A percentile compares a stretch with the other conserved stretches of the same genome.
These are phyloP conservation scores for Temnothorax longispinosus DNA, from an alignment of 1,140 invertebrate genomes.

Conservation along the genomic window DNA sequence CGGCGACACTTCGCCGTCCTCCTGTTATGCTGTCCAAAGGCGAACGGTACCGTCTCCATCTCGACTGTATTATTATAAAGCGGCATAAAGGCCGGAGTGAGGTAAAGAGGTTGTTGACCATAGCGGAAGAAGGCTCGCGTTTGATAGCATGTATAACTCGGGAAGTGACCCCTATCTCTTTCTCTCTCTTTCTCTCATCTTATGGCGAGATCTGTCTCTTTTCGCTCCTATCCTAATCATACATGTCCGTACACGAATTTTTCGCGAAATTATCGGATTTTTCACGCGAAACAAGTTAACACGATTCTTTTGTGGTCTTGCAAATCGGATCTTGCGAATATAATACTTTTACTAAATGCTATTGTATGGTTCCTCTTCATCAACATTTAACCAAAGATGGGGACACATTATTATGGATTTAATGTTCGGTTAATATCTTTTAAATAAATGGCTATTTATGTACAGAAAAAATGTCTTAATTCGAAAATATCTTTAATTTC, in stretches of 20 bases:
- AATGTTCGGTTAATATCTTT: background rate
- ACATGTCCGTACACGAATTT: slow-evolving; percentile 40
- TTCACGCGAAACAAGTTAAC: background rate
- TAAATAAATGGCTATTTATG: background rate
- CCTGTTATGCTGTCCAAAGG: slow-evolving; percentile 34
- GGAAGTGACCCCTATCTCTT: slow-evolving; percentile 59
- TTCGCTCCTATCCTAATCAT: background rate
- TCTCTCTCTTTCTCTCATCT: slow-evolving; percentile 7
- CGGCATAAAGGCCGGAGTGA: slow-evolving; percentile 56
- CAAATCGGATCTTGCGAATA: background rate
- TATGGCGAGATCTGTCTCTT: slow-evolving; percentile 16
- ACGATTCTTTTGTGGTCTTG: background rate
- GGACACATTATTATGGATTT: background rate
- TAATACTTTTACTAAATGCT: background rate
- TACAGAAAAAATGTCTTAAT: too few relatives aligned
- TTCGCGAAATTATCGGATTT: slow-evolving; percentile 35
- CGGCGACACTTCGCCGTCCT: slow-evolving; percentile 42
- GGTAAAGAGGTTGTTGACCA: slow-evolving; percentile 81
- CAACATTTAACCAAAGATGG: too few relatives aligned
- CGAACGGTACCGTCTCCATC: slow-evolving; percentile 62
- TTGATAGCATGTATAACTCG: slow-evolving; percentile 74
- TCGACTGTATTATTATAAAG: slow-evolving; percentile 55
- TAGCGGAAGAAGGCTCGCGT: slow-evolving; percentile 75
- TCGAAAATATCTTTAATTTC: too few relatives aligned
- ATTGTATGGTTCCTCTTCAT: background rate